These are phyloP conservation scores for Sterna hirundo DNA, from an alignment of 2,113 vertebrate species.

Conservation along the genomic window DNA sequence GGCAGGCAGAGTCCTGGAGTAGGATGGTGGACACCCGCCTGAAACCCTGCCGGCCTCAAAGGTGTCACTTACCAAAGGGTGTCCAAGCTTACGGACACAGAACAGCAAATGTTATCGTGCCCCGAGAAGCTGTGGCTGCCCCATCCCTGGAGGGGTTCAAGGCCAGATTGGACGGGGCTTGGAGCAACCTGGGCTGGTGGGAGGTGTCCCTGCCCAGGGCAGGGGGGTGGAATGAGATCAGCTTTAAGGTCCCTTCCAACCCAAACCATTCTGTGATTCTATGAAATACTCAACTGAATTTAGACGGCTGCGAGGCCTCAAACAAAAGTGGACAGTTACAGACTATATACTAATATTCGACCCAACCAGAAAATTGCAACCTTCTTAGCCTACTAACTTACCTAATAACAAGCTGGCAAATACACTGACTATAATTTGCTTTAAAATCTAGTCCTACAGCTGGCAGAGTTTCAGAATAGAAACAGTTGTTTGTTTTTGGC, in stretches of 20 bases:
- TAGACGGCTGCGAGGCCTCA: background rate
- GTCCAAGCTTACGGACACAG: background rate
- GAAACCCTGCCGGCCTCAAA: background rate
- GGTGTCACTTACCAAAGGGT: no score
- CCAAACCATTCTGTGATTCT: no score
- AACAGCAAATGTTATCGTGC: background rate
- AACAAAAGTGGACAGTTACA: background rate
- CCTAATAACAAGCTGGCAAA: background rate
- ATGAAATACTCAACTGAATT: background rate
- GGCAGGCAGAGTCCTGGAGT: accelerated
- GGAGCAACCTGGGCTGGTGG: no score
- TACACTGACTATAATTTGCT: background rate
- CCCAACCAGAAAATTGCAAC: background rate
- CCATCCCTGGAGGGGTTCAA: no score
- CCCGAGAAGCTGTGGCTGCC: no score
- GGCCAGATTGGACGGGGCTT: no score
- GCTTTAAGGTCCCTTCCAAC: no score
- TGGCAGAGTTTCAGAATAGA: background rate
- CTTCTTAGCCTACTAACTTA: background rate
- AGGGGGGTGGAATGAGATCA: no score
- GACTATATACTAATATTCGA: background rate
- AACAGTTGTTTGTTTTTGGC: background rate
- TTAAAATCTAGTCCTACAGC: background rate
- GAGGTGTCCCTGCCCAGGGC: no score
- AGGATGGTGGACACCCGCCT: no score